phyloP scores from a whole-genome alignment of 2,113 vertebrate species.

The Scomber colias region DNA sequence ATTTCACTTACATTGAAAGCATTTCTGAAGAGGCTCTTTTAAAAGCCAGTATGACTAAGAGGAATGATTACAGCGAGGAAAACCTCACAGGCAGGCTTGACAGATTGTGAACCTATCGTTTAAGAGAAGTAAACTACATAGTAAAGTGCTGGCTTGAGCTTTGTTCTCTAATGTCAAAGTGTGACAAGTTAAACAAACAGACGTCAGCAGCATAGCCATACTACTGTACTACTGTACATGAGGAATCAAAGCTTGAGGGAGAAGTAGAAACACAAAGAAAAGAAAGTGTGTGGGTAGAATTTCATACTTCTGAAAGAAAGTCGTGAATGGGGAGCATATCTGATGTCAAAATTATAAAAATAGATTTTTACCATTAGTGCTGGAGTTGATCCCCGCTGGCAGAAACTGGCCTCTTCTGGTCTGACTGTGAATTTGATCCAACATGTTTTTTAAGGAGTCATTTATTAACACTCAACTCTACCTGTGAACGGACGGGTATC shows the following conservation, averaged over 20 bases:
- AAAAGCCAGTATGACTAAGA: too few relatives aligned
- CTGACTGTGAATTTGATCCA: constrained; percentile 26
- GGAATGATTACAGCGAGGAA: too few relatives aligned
- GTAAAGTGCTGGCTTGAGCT: not conserved
- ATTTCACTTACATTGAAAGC: too few relatives aligned
- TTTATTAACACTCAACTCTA: not conserved
- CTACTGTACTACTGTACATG: not conserved
- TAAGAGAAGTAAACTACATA: too few relatives aligned
- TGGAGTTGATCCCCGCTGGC: not conserved
- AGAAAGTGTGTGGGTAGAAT: not conserved
- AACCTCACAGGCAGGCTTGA: too few relatives aligned
- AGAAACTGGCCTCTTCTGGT: not conserved
- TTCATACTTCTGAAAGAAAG: not conserved
- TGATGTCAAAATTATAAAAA: not conserved
- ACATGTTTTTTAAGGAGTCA: constrained; percentile 21
- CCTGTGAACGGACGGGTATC: not conserved
- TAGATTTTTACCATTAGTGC: constrained; percentile 1
- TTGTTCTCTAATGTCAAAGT: not conserved
- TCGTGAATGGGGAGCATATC: not conserved
- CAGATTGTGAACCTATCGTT: too few relatives aligned
- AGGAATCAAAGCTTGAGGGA: not conserved
- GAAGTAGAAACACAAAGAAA: not conserved
- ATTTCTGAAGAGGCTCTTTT: too few relatives aligned
- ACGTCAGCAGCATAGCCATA: too few relatives aligned
- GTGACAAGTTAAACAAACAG: too few relatives aligned